These are phyloP conservation scores for Thrips palmi DNA, from an alignment of 1,140 invertebrate species.

Conservation along the genomic window DNA sequence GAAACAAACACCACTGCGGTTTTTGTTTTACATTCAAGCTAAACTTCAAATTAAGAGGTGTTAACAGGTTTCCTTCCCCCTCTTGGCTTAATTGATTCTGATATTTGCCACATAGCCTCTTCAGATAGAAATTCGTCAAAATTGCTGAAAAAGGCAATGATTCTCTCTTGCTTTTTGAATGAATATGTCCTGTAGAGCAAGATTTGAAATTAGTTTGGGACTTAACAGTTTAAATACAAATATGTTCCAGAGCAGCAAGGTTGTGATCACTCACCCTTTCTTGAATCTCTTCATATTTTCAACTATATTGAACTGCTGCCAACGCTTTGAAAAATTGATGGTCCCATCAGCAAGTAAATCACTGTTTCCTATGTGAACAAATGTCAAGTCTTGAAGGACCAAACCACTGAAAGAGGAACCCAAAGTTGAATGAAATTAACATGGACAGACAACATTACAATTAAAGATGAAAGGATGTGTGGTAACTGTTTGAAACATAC, in stretches of 20 bases:
- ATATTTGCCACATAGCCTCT: slow-evolving; percentile 95
- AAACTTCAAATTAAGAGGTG: no score
- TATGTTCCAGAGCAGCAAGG: background rate
- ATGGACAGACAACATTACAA: background rate
- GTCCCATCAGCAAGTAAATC: slow-evolving; percentile 71
- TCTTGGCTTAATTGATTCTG: slow-evolving; percentile 85
- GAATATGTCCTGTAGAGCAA: slow-evolving; percentile 46
- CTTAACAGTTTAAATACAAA: slow-evolving; percentile 1
- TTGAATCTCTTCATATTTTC: slow-evolving; percentile 95
- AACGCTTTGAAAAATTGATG: slow-evolving; percentile 93
- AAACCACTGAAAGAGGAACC: slow-evolving; percentile 57
- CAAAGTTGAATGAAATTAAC: slow-evolving; percentile 7
- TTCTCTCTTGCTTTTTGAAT: slow-evolving; percentile 81
- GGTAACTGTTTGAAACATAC: slow-evolving; percentile 34
- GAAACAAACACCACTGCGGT: no score
- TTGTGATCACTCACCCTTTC: slow-evolving; percentile 50
- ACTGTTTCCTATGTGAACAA: slow-evolving; percentile 93
- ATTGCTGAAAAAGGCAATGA: slow-evolving; percentile 89
- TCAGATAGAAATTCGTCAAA: slow-evolving; percentile 90
- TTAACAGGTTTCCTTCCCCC: slow-evolving; percentile 33
- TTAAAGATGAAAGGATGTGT: background rate
- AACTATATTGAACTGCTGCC: slow-evolving; percentile 95
- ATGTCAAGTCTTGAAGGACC: slow-evolving; percentile 95
- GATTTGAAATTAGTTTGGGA: background rate
- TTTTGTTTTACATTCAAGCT: no score